Percentiles rank a stretch among this genome's conserved stretches.
phyloP scores from a whole-genome alignment of 2,888 invertebrate genomes.

The Cheilosia variabilis region DNA sequence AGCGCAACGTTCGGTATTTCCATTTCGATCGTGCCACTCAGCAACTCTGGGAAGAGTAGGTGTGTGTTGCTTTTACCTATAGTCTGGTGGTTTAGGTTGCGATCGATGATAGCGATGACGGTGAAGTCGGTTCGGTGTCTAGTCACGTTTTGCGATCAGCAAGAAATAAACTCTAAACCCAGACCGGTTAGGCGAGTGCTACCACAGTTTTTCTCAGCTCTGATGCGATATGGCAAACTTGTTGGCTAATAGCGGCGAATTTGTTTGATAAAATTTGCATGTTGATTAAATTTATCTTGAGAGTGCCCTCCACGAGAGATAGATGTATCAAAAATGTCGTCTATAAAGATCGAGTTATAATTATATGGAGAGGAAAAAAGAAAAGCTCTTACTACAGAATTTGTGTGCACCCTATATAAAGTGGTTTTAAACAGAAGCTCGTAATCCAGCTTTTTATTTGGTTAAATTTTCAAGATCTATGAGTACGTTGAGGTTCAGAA shows the following conservation, averaged over 20 bases:
- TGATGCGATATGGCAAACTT: not conserved
- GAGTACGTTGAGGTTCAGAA: too few relatives aligned
- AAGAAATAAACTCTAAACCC: not conserved
- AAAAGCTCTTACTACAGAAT: too few relatives aligned
- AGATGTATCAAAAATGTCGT: too few relatives aligned
- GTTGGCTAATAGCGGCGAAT: not conserved
- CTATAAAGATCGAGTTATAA: too few relatives aligned
- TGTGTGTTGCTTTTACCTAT: slow-evolving; percentile 11
- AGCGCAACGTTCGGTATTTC: not conserved
- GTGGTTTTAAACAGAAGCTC: too few relatives aligned
- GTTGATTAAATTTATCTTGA: too few relatives aligned
- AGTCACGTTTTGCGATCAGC: slow-evolving; percentile 49
- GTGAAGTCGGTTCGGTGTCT: slow-evolving; percentile 25
- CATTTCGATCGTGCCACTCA: slow-evolving; percentile 1
- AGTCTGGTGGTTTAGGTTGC: not conserved
- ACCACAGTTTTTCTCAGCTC: not conserved
- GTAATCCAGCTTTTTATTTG: too few relatives aligned
- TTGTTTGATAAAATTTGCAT: not conserved
- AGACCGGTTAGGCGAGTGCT: slow-evolving; percentile 39
- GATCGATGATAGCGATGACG: slow-evolving; percentile 6
- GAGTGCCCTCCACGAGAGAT: too few relatives aligned
- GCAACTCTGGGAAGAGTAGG: not conserved
- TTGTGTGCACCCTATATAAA: too few relatives aligned
- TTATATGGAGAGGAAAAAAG: too few relatives aligned
- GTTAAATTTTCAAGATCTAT: too few relatives aligned